Evolutionary conservation across 1,140 invertebrate species (phyloP), one percentile per base, ranked within the genome.

Genomic region (Hyles vespertilio): DNA sequence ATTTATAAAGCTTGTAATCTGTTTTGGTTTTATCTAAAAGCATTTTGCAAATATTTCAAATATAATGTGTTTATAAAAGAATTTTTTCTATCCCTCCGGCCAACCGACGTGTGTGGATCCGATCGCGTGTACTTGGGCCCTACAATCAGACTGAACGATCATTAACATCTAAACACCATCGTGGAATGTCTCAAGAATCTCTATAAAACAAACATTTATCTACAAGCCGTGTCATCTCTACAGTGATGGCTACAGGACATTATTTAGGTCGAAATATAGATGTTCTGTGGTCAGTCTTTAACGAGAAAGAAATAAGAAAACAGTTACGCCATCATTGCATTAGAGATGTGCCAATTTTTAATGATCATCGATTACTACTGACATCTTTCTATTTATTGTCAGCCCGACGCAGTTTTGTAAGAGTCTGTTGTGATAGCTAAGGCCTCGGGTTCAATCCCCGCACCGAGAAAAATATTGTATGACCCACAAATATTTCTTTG

Each of bases 101-200:
- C 22, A 22, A 22, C 22, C 22, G 22, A 22, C 22, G 22, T 22
- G 22, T 22, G 22, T 22, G 4, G 36, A 40, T 8, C 36, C 8
- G 4, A 40, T 22, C 36, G 36, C 36, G 36, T 8, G 36, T 40
- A 12, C 10, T 47, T 11, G 46, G 46, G 46, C 46, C 46, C 46
- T 47, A 22, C 55, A 50, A 46, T 61, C 53, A 56, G 49, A 61
- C 59, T 47, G 33, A 56, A 51, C 34, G 52, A 51, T 12, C 49
- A 53, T 57, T 46, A 51, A 56, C 8, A 53, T 51, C 11, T 34
- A 60, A 63, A 67, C 49, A 60, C 40, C 59, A 22, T 22, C 2
- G 48, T 69, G 66, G 66, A 69, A 69, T 69, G 66, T 69, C 50
- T 56, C 52, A 34, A 9, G 46, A 68, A 65, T 65, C 60, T 67